Conservation (phyloP, 2,797 vertebrate genomes). For the Apogon hyalosoma region DNA sequence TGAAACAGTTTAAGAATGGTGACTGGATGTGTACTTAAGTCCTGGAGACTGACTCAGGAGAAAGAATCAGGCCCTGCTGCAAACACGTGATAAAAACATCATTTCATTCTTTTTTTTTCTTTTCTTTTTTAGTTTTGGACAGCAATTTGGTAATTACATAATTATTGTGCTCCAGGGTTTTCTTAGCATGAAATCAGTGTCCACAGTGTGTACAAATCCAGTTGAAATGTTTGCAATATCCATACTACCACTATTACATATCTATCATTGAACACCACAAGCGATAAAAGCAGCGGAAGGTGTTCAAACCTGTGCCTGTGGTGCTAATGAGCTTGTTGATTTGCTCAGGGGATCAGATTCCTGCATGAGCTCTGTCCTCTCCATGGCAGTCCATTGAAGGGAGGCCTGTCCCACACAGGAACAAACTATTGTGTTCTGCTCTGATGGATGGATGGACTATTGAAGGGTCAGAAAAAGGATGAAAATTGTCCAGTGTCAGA, state of each 20-base stretch:
- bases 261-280: background rate
- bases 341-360: conserved; percentile 59
- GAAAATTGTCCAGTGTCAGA: background rate
- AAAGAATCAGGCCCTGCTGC: background rate
- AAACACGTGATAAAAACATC: background rate
- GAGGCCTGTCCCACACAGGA: conserved; percentile 51
- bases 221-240: background rate
- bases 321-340: conserved; percentile 30
- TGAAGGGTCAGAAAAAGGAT: conserved; percentile 28
- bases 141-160: conserved; percentile 7
- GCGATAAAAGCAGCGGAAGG: conserved; percentile 12
- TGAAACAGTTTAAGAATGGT: conserved; percentile 1
- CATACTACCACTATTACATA: background rate
- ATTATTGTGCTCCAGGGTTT: background rate
- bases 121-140: background rate
- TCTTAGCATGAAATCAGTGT: background rate
- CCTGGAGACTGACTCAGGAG: background rate
- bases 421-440: conserved; percentile 53
- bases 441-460: conserved; percentile 66
- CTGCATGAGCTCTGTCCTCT: conserved; percentile 52
- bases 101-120: background rate
- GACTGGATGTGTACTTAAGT: background rate
- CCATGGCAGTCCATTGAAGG: conserved; percentile 62
- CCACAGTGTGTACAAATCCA: background rate
- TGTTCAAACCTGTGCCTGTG: conserved; percentile 29